Evolutionary conservation across 2,797 vertebrate species (phyloP), one percentile per base, ranked within the genome.

Genomic region (Thaleichthys pacificus): DNA sequence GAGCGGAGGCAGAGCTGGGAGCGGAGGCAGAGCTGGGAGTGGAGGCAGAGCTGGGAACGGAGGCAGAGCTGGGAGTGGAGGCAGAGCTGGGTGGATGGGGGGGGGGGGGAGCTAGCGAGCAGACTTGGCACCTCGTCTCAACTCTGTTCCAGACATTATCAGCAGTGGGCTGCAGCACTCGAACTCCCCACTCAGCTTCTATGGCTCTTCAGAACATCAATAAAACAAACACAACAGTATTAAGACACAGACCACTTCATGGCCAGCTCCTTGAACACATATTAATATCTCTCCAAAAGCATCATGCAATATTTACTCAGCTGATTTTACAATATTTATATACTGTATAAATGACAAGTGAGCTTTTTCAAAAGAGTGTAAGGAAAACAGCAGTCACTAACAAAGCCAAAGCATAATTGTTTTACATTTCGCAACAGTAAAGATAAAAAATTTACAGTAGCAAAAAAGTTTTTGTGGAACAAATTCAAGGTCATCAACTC

Each of bases 241-340:
- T 19, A 58, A 47, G 42, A 70, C 38, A 70, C 32, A 47, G 60
- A 28, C 61, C 26, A 32, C 47, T 64, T 26, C 17, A 17, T 63
- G 24, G 9, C 7, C 32, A 21, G 11, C 51, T 56, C 42, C 42
- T 47, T 11, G 42, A 14, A 47, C 42, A 47, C 14, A 47, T 47
- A 47, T 12, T 12, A 47, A 47, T 8, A 35, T 35, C 42, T 14
- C 3, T 11, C 42, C 12, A 47, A 8, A 47, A 47, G 42, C 42
- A 47, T 47, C 12, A 3, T 14, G 42, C 42, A 47, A 14, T 47
- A 14, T 12, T 14, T 14, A 47, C 30, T 32, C 17, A 30, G 30
- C 11, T 11, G 9, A 64, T n/a, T 8, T 38, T 4, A 42, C 30
- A 3, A 35, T 6, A 28, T 15, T 35, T 63, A 8, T 63, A 12